A percentile compares a stretch with the other conserved stretches of the same genome.
These are phyloP conservation scores for Archegozetes longisetosus DNA, from an alignment of 1,140 invertebrate genomes.

Conservation along the genomic window DNA sequence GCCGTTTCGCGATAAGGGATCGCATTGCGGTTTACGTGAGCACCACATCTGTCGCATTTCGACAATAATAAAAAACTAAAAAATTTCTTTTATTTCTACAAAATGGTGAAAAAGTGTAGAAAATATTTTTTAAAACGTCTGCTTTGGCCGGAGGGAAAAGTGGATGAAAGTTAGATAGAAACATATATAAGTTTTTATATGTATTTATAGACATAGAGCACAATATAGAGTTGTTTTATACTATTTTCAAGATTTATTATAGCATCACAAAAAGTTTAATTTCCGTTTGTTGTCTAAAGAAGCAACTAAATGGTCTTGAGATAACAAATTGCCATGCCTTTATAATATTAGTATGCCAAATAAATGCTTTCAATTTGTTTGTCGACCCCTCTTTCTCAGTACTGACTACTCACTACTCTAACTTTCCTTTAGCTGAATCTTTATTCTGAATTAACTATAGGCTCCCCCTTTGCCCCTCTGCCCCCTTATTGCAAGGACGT, in stretches of 20 bases:
- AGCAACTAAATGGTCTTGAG: not conserved
- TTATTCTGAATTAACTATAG: not conserved
- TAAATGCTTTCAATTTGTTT: not conserved
- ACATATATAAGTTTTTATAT: not conserved
- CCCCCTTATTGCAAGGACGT: slow-evolving; percentile 2
- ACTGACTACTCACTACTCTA: not conserved
- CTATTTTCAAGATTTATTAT: not conserved
- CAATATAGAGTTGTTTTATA: not conserved
- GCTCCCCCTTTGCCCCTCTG: not conserved
- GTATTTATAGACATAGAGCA: not conserved
- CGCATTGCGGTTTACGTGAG: not conserved
- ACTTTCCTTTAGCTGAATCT: not conserved
- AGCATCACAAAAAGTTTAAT: not conserved
- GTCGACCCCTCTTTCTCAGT: not conserved
- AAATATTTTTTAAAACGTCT: not conserved
- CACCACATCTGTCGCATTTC: not conserved
- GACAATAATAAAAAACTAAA: not conserved
- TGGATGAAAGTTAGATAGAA: not conserved
- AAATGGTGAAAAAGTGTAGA: not conserved
- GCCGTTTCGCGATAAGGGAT: not conserved
- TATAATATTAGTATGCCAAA: not conserved
- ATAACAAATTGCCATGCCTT: slow-evolving; percentile 2
- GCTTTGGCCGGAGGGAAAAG: not conserved
- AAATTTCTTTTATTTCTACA: not conserved
- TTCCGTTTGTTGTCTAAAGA: slow-evolving; percentile 4